phyloP scores from a whole-genome alignment of 2,888 invertebrate genomes.

The Iselma pallidipennis region DNA sequence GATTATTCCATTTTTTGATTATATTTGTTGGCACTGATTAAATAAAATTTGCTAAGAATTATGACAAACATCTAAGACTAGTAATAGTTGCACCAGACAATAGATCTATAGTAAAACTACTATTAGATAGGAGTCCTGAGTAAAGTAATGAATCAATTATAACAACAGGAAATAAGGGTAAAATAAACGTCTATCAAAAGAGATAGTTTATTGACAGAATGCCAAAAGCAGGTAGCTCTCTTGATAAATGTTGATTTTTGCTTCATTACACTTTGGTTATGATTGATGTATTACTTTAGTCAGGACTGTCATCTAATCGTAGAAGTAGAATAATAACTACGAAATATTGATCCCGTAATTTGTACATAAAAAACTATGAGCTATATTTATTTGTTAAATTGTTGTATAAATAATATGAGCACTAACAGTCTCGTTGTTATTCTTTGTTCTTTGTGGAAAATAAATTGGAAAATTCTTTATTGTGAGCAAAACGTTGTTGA shows the following conservation, averaged over 20 bases:
- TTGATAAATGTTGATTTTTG: too few species aligned
- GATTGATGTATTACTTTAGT: too few species aligned
- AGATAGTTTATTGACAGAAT: too few species aligned
- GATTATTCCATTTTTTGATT: background rate
- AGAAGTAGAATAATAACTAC: constrained; percentile 9
- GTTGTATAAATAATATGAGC: background rate
- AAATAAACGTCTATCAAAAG: too few species aligned
- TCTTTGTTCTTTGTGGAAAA: background rate
- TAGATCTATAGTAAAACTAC: background rate
- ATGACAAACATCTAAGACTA: background rate
- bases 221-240: too few species aligned
- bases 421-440: background rate
- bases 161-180: too few species aligned
- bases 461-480: background rate
- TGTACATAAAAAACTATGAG: constrained; percentile 18
- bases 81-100: constrained; percentile 1
- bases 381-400: background rate
- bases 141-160: too few species aligned
- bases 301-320: too few species aligned
- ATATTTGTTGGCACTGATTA: background rate
- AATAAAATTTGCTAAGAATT: background rate
- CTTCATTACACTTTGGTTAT: too few species aligned
- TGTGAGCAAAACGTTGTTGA: background rate
- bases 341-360: constrained; percentile 25
- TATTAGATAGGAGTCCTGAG: too few species aligned